Base-by-base conservation (phyloP, 2,113 vertebrate species). In the Hippocampus abdominalis region DNA sequence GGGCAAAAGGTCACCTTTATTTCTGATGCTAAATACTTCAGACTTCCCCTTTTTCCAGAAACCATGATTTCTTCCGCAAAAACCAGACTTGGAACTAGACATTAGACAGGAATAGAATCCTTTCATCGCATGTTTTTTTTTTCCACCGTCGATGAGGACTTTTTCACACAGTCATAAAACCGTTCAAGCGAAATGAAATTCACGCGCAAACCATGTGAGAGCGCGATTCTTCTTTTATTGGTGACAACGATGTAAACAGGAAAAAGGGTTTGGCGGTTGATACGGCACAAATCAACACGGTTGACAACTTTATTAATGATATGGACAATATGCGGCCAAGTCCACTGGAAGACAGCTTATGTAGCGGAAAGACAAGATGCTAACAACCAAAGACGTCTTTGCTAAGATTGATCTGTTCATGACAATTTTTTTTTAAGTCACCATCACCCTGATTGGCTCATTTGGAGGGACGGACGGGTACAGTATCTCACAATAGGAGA, bases 1-100 rank as follows among this genome's bases (percentile, higher is more conserved):
- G 64, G 73, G 42, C 66, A 60, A 65, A 80, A 78, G 66, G 46
- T 71, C 67, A 71, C 68, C 68, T 64, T 67, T 63, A 75, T 60
- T 29, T 36, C 57, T 48, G 59, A 40, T 48, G 5, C 20, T 69
- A 81, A 60, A 60, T 32, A 60, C 57, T 32, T 15, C 12, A 57
- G 6, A 4, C 48, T 48, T 8, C 15, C 21, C 3, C 51, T n/a
- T 54, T 51, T 60, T 18, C 25, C 23, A 15, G 23, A 57, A 57
- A 57, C 10, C 1, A 6, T 7, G n/a, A n/a, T 54, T 54, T 54
- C 51, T 29, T 57, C 54, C 25, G 29, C 15, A 4, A 27, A 57
- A 57, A 57, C 15, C 11, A 27, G 25, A 27, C 9, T 27, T 13
- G 11, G 11, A 57, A 57, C 13, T 53, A 8, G 49, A n/a, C 49